Evolutionary conservation across 2,113 vertebrate species (phyloP).

Genomic region (Pollimyrus isidori): DNA sequence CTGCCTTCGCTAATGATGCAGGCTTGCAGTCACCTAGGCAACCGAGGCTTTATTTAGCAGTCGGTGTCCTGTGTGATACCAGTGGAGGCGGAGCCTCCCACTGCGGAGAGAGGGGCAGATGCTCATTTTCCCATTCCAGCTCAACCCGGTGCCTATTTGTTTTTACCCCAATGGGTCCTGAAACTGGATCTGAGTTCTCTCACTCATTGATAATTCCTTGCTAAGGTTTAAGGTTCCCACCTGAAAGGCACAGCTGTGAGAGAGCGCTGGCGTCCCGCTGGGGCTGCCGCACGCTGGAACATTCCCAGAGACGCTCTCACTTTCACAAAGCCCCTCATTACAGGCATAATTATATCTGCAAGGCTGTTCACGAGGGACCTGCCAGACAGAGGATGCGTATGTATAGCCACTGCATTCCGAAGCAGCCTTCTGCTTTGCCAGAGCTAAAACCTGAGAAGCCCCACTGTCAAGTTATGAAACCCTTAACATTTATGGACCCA

Average conservation of each 20-base stretch:
- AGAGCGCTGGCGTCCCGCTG: background rate
- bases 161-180: background rate
- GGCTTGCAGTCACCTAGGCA: constrained; percentile 31
- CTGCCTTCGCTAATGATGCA: constrained; percentile 35
- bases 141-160: background rate
- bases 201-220: background rate
- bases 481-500: background rate
- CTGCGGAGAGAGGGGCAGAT: background rate
- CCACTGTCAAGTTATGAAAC: background rate
- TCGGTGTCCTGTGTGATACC: constrained; percentile 20
- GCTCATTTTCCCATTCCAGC: background rate
- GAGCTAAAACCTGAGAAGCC: background rate
- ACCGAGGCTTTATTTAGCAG: constrained; percentile 28
- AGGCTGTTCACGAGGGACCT: background rate
- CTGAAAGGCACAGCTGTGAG: background rate
- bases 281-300: background rate
- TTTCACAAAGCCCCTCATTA: background rate
- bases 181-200: background rate
- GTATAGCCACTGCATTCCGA: background rate
- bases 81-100: background rate
- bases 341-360: background rate
- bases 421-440: background rate
- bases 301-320: background rate
- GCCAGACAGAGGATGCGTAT: background rate
- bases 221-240: background rate